Percentiles rank a stretch among this genome's conserved stretches.
Conservation (phyloP, 2,888 invertebrate species). For the Rugalucina vietnamica region DNA sequence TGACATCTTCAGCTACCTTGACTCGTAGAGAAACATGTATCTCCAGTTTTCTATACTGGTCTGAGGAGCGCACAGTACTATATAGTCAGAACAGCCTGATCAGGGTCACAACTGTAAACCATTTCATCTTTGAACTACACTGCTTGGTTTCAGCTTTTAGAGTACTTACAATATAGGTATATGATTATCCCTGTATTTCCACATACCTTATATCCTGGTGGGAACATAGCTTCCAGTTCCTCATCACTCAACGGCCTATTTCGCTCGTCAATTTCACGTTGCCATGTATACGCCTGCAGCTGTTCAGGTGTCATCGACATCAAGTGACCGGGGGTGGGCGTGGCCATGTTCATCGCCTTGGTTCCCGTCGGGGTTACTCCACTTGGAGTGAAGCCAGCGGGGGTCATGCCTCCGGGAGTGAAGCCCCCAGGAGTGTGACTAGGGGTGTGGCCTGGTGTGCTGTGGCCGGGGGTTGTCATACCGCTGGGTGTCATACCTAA, state of each 20-base stretch:
- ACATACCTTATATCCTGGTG: constrained; percentile 98
- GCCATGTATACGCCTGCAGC: constrained; percentile 98
- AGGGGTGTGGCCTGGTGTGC: constrained; percentile 80
- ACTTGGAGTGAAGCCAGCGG: constrained; percentile 82
- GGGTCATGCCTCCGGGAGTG: constrained; percentile 82
- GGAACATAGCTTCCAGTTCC: constrained; percentile 98
- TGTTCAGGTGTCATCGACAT: constrained; percentile 99
- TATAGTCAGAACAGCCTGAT: too few relatives aligned
- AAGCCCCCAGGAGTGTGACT: constrained; percentile 80
- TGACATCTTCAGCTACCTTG: too few relatives aligned
- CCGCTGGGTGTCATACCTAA: constrained; percentile 79
- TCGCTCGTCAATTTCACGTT: constrained; percentile 98
- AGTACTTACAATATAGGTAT: too few relatives aligned
- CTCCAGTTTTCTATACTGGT: too few relatives aligned
- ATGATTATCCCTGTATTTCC: too few relatives aligned
- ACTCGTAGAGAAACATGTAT: too few relatives aligned
- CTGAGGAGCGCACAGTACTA: too few relatives aligned
- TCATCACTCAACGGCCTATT: constrained; percentile 98
- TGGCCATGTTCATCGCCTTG: constrained; percentile 99
- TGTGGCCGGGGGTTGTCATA: constrained; percentile 73
- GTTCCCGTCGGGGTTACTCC: constrained; percentile 86
- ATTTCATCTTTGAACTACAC: too few relatives aligned
- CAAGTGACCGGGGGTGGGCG: constrained; percentile 97
- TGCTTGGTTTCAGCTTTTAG: too few relatives aligned
- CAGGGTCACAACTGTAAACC: too few relatives aligned